Conservation (phyloP, 2,113 vertebrate species). For the Pithys albifrons region DNA sequence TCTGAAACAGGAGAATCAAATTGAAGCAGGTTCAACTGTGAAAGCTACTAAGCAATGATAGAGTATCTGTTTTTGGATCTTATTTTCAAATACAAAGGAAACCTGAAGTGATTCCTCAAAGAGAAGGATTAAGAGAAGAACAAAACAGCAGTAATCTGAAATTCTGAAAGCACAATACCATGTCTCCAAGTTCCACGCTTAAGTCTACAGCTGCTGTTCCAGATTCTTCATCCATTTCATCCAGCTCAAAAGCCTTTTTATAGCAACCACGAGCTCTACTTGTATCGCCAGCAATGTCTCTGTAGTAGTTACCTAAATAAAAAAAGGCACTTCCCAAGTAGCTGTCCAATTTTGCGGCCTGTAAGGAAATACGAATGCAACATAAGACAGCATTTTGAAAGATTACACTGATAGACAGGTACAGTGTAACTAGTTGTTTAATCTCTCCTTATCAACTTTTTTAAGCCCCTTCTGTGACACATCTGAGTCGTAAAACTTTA, state of each 20-base stretch:
- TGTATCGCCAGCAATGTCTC: conserved; percentile 82
- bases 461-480: background rate
- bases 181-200: conserved; percentile 88
- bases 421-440: background rate
- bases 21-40: background rate
- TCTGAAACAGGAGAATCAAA: background rate
- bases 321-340: conserved; percentile 84
- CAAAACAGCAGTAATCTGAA: background rate
- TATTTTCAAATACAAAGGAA: background rate
- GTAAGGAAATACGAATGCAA: conserved; percentile 26
- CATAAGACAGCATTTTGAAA: background rate
- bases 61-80: background rate
- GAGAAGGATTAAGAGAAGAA: background rate
- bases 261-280: conserved; percentile 91
- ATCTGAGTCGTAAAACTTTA: background rate
- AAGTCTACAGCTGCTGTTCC: conserved; percentile 90
- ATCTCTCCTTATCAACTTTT: background rate
- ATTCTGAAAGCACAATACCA: conserved; percentile 71
- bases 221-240: conserved; percentile 82
- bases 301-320: conserved; percentile 92
- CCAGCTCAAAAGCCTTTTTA: conserved; percentile 93
- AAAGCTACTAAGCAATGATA: background rate
- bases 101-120: background rate
- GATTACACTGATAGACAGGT: background rate
- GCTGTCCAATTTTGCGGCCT: conserved; percentile 93